Base-by-base conservation (phyloP, 2,797 vertebrate species). In the Oreochromis mossambicus region DNA sequence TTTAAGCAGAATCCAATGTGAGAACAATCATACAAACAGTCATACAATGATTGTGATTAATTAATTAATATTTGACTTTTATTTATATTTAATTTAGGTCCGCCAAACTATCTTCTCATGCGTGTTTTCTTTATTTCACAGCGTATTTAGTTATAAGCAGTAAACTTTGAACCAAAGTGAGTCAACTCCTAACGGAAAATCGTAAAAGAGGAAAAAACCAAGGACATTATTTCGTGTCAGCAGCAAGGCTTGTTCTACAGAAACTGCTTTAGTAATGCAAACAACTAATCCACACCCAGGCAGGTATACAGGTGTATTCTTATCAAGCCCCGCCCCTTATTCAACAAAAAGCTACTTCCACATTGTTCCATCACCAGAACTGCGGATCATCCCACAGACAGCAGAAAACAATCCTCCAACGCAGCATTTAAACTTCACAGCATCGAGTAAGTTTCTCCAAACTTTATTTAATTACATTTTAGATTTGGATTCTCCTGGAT, bases 381-480 rank as follows among this genome's bases (percentile, higher is more conserved):
- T 3, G 21, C 8, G 0, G 13, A 52, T 26, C 48, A 77, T 51
- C 61, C 21, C 43, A 73, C 43, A 19, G 43, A 29, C 4, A 68
- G 66, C 56, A 19, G 46, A 17, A 38, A 77, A 54, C 9, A 5
- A 32, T 24, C 12, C 6, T 55, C 24, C 34, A 61, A 7, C 54
- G 43, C 54, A 73, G 2, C 82, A 5, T 11, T n/a, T 24, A 6
- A 84, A 79, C 34, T 26, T 36, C 5, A 68, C 76, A 70, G 14
- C 66, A 77, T 52, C 32, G 54, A 76, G 92, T 93, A 55, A 84
- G 91, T 86, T 29, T 34, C 26, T 46, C 68, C 43, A 48, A 83
- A 13, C 41, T 4, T 51, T 1, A 26, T 68, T 5, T 32, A 46
- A 56, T 26, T 15, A 6, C 3, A 24, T 21, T 77, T 34, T 38